These are phyloP conservation scores for Diabrotica undecimpunctata DNA, from an alignment of 1,140 invertebrate species.

Conservation along the genomic window DNA sequence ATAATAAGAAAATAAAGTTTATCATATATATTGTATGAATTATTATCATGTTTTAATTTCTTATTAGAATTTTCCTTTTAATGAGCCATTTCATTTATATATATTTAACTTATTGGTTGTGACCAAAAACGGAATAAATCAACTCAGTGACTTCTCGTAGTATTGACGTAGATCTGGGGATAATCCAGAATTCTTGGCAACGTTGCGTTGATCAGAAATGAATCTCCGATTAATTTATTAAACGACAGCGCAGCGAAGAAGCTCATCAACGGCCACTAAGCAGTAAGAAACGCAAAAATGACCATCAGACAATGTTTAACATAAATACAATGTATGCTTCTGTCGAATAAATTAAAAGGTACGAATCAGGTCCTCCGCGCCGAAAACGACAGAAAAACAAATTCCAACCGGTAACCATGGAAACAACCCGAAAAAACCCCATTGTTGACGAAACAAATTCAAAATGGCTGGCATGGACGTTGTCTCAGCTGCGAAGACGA, in stretches of 20 bases:
- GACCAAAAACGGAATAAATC: no score
- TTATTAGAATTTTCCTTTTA: no score
- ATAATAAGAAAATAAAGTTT: no score
- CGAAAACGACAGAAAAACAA: conserved; percentile 34
- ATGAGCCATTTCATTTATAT: no score
- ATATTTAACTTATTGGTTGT: no score
- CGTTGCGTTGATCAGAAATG: conserved; percentile 1
- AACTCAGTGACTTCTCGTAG: no score
- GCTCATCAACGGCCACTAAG: conserved; percentile 22
- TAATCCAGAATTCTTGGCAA: background rate
- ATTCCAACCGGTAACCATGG: conserved; percentile 36
- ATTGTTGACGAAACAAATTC: conserved; percentile 41
- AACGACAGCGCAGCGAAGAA: conserved; percentile 21
- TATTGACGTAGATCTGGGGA: no score
- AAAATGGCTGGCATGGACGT: conserved; percentile 38
- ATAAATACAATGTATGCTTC: conserved; percentile 32
- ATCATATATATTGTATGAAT: no score
- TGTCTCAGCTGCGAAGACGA: conserved; percentile 30
- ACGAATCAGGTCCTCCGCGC: conserved; percentile 26
- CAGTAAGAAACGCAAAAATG: conserved; percentile 21
- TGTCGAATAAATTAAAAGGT: conserved; percentile 40
- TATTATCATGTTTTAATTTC: no score
- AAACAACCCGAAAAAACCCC: conserved; percentile 35
- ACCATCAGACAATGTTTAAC: conserved; percentile 30
- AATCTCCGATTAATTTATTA: conserved; percentile 26